Evolutionary conservation across 2,888 invertebrate species (phyloP).

Genomic region (Chydorus sphaericus): DNA sequence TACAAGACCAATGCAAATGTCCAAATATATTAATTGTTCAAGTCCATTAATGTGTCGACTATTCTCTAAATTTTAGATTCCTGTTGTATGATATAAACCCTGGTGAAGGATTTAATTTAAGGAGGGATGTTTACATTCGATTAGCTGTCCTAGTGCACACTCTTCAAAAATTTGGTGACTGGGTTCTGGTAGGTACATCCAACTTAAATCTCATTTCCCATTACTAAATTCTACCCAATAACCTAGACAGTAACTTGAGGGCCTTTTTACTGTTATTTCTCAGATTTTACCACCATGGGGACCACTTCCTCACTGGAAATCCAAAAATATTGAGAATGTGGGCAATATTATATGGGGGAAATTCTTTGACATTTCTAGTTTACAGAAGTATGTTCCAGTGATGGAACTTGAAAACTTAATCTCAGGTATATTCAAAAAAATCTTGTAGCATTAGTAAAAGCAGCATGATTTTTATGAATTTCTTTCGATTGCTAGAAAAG

Average conservation of each 20-base stretch:
- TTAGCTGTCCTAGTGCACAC: conserved; percentile 67
- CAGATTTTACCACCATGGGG: conserved; percentile 88
- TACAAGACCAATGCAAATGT: not conserved
- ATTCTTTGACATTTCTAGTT: conserved; percentile 71
- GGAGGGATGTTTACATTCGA: conserved; percentile 89
- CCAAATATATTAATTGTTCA: not conserved
- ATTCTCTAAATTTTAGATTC: conserved; percentile 37
- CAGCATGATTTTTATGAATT: not conserved
- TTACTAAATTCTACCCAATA: not conserved
- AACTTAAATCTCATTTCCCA: conserved; percentile 13
- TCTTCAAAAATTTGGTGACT: conserved; percentile 38
- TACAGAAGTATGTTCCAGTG: conserved; percentile 65
- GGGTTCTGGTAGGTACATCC: conserved; percentile 31
- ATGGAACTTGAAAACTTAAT: conserved; percentile 73
- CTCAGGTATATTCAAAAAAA: conserved; percentile 32
- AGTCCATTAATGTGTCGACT: not conserved
- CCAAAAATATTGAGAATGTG: conserved; percentile 38
- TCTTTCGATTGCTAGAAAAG: conserved; percentile 30
- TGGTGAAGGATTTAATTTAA: conserved; percentile 90
- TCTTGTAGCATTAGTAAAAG: not conserved
- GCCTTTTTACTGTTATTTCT: conserved; percentile 31
- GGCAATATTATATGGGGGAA: conserved; percentile 55
- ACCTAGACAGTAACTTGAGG: not conserved
- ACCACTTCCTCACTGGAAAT: conserved; percentile 77
- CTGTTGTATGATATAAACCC: conserved; percentile 88